A percentile compares a stretch with the other conserved stretches of the same genome.
Conservation (phyloP, 2,797 vertebrate genomes). For the Eleutherodactylus coqui region DNA sequence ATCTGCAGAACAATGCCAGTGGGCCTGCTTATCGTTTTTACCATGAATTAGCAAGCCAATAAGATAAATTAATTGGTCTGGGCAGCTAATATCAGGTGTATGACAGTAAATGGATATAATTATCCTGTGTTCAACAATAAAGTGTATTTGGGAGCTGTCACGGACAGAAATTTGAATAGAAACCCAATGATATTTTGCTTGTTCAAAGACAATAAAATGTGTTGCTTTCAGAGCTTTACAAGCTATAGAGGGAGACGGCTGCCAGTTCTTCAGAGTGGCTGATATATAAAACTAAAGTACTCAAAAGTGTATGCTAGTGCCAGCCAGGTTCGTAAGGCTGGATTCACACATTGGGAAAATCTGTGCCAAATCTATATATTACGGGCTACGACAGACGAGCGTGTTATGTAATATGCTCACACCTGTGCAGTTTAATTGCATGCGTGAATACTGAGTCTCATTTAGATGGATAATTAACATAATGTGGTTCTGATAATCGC, state of each 20-base stretch:
- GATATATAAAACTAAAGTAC: not conserved
- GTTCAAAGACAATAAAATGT: not conserved
- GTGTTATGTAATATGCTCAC: too few relatives aligned
- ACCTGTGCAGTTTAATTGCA: too few relatives aligned
- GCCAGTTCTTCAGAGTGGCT: not conserved
- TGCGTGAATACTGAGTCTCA: too few relatives aligned
- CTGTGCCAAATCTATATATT: too few relatives aligned
- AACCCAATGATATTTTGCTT: not conserved
- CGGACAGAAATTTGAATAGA: not conserved
- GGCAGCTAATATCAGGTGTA: slow-evolving; percentile 42
- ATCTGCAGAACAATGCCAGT: slow-evolving; percentile 31
- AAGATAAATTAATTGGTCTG: slow-evolving; percentile 32
- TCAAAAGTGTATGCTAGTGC: not conserved
- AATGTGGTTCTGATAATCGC: too few relatives aligned
- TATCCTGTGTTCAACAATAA: not conserved
- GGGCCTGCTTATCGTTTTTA: slow-evolving; percentile 22
- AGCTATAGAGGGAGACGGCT: not conserved
- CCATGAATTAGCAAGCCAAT: slow-evolving; percentile 28
- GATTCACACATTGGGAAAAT: not conserved
- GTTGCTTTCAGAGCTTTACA: not conserved
- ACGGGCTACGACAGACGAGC: too few relatives aligned
- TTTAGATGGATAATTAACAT: too few relatives aligned
- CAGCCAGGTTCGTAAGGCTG: not conserved
- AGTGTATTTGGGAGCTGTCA: not conserved
- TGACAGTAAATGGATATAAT: slow-evolving; percentile 20